Base-by-base conservation (phyloP, 2,888 invertebrate species). In the Drosophila acutilabella region DNA sequence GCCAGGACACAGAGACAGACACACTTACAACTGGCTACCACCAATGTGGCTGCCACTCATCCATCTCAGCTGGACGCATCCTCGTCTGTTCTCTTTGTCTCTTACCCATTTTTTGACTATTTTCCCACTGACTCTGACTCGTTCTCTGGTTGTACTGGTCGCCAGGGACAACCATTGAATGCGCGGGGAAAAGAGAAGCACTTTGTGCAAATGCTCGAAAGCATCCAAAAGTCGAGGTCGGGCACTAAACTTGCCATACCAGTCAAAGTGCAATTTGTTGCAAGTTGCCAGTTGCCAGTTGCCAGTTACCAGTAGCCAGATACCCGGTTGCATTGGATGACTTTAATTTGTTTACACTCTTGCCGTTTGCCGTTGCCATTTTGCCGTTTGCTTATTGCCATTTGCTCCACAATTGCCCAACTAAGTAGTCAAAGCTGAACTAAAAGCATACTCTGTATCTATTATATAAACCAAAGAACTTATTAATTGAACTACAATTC, bases 231-330 rank as follows among this genome's bases (percentile, higher is more conserved):
- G 78, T 69, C 74, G 79, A 74, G 74, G 70, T 80, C 65, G 62
- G 38, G 64, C 73, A 74, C 82, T 79, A 88, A 85, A 87, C 57
- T 85, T 87, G 44, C 76, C 61, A 52, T 74, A 65, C 85, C 45
- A 75, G 85, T 82, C 81, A 88, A 88, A 82, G 88, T 79, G 81
- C 88, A 82, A 82, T 82, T 82, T 86, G 81, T 80, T 83, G 80
- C 61, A 45, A 61, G 52, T 64, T 60, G 45, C 52, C 52, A 79
- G 56, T 71, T 62, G 56, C 76, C 80, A 64, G 72, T 84, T 81
- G 30, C 52, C 58, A 79, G 59, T 71, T 62, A 23, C 76, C 79
- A 62, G 72, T 84, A 79, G 45, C 75, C 57, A 44, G 42, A 16
- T 30, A 33, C 54, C 26, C 16, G 61, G 61, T 52, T 67, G 72